Evolutionary conservation across 2,888 invertebrate species (phyloP).

Genomic region (Acanthosoma haemorrhoidale): DNA sequence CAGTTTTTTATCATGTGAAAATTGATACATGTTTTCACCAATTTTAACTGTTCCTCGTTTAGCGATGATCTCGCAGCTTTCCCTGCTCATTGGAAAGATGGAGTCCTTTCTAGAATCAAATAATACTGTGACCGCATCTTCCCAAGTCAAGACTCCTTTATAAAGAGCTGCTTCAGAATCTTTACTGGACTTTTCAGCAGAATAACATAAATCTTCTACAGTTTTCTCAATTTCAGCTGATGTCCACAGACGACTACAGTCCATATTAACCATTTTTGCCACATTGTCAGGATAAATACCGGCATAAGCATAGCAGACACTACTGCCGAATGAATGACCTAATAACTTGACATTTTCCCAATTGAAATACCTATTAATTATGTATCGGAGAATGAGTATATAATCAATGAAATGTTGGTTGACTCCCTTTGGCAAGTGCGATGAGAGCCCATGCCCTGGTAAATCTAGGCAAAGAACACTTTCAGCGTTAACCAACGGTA

Average conservation of each 20-base stretch:
- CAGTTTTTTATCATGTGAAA: constrained; percentile 60
- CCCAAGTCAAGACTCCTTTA: neutral
- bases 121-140: constrained; percentile 21
- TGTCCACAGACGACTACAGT: constrained; percentile 43
- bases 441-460: constrained; percentile 66
- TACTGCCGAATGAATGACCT: constrained; percentile 55
- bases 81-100: constrained; percentile 52
- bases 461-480: constrained; percentile 60
- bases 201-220: neutral
- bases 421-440: constrained; percentile 56
- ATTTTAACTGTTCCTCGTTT: constrained; percentile 55
- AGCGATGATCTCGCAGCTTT: constrained; percentile 51
- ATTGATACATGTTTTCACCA: constrained; percentile 54
- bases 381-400: constrained; percentile 44
- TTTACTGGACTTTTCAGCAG: neutral
- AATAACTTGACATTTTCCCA: constrained; percentile 65
- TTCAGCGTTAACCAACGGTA: constrained; percentile 54
- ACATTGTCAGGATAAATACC: constrained; percentile 57
- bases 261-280: constrained; percentile 50
- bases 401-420: constrained; percentile 49
- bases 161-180: neutral
- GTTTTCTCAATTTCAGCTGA: neutral
- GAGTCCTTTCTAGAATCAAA: neutral
- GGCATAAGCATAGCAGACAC: constrained; percentile 57
- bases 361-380: constrained; percentile 42